Base-by-base conservation (phyloP, 2,797 vertebrate species). In the Acipenser oxyrinchus region DNA sequence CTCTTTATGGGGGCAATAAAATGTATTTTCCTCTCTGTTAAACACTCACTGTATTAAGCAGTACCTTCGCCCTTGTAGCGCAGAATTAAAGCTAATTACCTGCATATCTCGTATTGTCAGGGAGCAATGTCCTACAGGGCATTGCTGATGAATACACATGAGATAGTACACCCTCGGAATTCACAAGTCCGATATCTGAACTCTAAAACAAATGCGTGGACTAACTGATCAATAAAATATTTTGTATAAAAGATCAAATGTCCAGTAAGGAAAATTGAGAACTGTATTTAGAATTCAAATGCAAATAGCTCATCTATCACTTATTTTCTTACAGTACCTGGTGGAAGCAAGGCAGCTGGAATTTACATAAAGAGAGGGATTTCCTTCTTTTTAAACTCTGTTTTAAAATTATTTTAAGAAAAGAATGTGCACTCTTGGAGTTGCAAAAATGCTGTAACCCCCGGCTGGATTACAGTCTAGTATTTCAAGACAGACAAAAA, bases 41-140 rank as follows among this genome's bases (percentile, higher is more conserved):
- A 63, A 49, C 10, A 62, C 59, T 51, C 59, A 23, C 10, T 18
- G 60, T 37, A 37, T 62, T 8, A 23, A 62, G 60, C 60, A 62
- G 12, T 62, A 23, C n/a, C 60, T 62, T 62, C 60, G 18, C 60
- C 8, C 60, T 8, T 9, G 60, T 48, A 62, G 60, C 18, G 6
- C 60, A 62, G 60, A 62, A 62, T 62, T n/a, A 62, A 37, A 62
- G 60, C 48, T 13, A 62, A 48, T 37, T 62, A 48, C 60, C 6
- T 10, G 18, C 60, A 62, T 62, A 58, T 11, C 55, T 58, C 10
- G 11, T 58, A 10, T 13, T 58, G 78, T 66, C 73, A 81, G 77
- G 71, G 81, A 77, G 61, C 78, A 81, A 80, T 66, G 78, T 68
- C 83, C 79, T 59, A 64, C 10, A 15, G 76, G 77, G 75, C 73